Evolutionary conservation across 2,888 invertebrate genomes (phyloP), one percentile per base, ranked within the genome.

Genomic region (Ceratothoa steindachneri): DNA sequence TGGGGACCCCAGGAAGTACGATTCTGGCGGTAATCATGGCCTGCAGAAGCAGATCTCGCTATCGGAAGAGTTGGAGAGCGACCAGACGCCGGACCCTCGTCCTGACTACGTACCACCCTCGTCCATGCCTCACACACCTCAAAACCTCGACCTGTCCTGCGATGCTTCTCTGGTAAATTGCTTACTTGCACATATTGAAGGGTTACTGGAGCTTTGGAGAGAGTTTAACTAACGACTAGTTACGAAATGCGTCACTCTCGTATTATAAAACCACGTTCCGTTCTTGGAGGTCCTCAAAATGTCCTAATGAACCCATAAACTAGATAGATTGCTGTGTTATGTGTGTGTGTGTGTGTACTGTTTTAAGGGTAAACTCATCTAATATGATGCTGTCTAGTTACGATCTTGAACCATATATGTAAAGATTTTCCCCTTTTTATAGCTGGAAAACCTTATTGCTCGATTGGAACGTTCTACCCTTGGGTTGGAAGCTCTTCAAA

Each of bases 401-500:
- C n/a, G n/a, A n/a, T n/a, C n/a, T n/a, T n/a, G n/a, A n/a, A n/a
- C n/a, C n/a, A n/a, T n/a, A 51, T 51, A 51, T 51, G 15, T 51
- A 51, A 2, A 51, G 19, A 2, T 51, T 1, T 51, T 51, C 1
- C 22, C 28, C 3, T 66, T 27, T 30, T 66, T 15, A n/a, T 60
- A 73, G 73, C 52, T 76, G n/a, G 71, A 74, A 41, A 53, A 28
- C 7, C 53, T 77, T 31, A 71, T 73, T 30, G 69, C 71, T 28
- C 52, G 68, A 24, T 2, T 77, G n/a, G 71, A 74, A 9, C 24
- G 65, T 19, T 73, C 71, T 1, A 73, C 73, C 30, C 15, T 67
- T 30, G 73, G 68, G 0, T 68, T 76, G 12, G 75, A 75, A 30
- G 67, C 76, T 2, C n/a, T 77, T 24, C 73, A 73, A 66, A 15